Evolutionary conservation across 2,113 vertebrate genomes (phyloP).

Genomic region (Lanius collurio): DNA sequence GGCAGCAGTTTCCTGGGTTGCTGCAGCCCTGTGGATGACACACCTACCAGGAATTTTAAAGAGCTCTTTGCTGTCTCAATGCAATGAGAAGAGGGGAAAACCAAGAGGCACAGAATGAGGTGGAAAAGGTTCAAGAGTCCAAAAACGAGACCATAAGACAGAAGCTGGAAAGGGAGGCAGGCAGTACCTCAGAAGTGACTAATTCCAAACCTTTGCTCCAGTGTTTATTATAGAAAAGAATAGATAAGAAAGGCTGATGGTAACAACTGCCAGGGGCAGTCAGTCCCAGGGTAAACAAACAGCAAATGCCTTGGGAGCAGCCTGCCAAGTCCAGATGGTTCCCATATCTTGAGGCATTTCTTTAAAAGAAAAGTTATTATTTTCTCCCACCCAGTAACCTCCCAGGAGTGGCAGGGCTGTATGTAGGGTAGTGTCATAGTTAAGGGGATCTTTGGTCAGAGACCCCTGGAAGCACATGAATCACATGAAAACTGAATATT

Average conservation of each 20-base stretch:
- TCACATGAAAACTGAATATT: not conserved
- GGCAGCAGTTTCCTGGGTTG: not conserved
- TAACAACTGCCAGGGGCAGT: slow-evolving; percentile 33
- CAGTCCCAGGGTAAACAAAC: slow-evolving; percentile 40
- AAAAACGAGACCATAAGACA: not conserved
- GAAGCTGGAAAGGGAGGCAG: not conserved
- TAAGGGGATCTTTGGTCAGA: not conserved
- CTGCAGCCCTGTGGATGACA: not conserved
- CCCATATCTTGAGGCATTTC: slow-evolving; percentile 4
- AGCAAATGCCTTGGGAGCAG: slow-evolving; percentile 9
- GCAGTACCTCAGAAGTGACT: slow-evolving; percentile 15
- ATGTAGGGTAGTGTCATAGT: not conserved
- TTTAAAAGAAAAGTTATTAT: not conserved
- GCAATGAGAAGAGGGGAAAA: not conserved
- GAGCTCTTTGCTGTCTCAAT: not conserved
- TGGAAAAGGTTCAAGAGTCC: not conserved
- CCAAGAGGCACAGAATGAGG: not conserved
- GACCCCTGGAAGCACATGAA: not conserved
- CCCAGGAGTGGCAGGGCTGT: not conserved
- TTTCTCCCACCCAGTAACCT: not conserved
- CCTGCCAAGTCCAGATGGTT: slow-evolving; percentile 10
- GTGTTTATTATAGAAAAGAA: slow-evolving; percentile 45
- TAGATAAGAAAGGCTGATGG: slow-evolving; percentile 43
- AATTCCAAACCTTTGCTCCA: slow-evolving; percentile 27
- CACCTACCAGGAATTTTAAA: not conserved